Conservation (phyloP, 2,797 vertebrate species). For the Astyanax mexicanus region DNA sequence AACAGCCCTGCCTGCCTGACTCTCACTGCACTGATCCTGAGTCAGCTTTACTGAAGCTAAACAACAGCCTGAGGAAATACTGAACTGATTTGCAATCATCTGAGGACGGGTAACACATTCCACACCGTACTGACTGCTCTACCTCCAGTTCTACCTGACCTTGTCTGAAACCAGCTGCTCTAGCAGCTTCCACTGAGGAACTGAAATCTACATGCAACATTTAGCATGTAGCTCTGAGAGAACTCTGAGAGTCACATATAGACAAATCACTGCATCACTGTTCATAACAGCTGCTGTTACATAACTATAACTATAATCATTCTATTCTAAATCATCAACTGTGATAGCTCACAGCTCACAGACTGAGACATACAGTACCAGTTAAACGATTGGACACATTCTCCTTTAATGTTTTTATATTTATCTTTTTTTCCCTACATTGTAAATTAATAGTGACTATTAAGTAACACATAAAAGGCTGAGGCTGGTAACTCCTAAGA, state of each 20-base stretch:
- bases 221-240: slow-evolving; percentile 46
- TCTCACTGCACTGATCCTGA: slow-evolving; percentile 15
- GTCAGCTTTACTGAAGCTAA: slow-evolving; percentile 14
- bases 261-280: slow-evolving; percentile 13
- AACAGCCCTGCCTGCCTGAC: slow-evolving; percentile 38
- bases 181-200: slow-evolving; percentile 7
- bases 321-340: slow-evolving; percentile 4
- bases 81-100: slow-evolving; percentile 3
- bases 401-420: too few relatives aligned
- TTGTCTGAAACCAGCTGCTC: background rate
- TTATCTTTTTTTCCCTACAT: too few relatives aligned
- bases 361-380: too few relatives aligned
- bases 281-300: slow-evolving; percentile 29
- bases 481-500: too few relatives aligned
- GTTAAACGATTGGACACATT: too few relatives aligned
- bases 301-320: slow-evolving; percentile 31
- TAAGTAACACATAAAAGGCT: too few relatives aligned
- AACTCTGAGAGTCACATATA: background rate
- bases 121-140: background rate
- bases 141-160: background rate
- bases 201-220: slow-evolving; percentile 33
- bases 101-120: background rate
- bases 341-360: too few relatives aligned
- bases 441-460: too few relatives aligned
- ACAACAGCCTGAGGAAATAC: background rate